Base-by-base conservation (phyloP, 35 echinoderm and acorn worm genomes). In the Amphiura filiformis region DNA sequence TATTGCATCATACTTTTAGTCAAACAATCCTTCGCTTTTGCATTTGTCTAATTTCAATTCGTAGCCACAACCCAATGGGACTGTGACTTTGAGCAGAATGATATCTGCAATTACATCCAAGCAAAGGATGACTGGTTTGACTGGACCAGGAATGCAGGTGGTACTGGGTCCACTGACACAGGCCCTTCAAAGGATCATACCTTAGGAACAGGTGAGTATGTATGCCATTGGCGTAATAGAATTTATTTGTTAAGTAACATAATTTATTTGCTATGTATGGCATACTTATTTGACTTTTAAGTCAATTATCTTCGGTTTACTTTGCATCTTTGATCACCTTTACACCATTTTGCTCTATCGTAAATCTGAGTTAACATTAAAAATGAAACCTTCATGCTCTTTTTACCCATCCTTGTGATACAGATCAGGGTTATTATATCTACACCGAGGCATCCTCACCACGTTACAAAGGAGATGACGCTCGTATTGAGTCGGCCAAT, bases 101-200 rank as follows among this genome's bases (percentile, higher is more conserved):
- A 38, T 38, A 40, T 82, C 52, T 90, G 88, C 32, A 35, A 5
- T 26, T 90, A 90, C 81, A 90, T 36, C 14, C 88, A 90, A 61
- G 88, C 80, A 23, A 49, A 32, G 32, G 88, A 84, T 34, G 92
- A 89, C 65, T 79, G 65, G 13, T 93, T 89, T 89, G 87, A 89
- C 39, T 93, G 92, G 92, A 86, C 78, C 4, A 77, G 92, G 36
- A 49, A 86, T 4, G 44, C 12, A 13, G 92, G 92, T 0, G 39
- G 57, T 0, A 93, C 92, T 11, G 28, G 57, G 17, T 89, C 87
- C 0, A 12, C 47, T 0, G 82, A 82, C 28, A 93, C 92, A 32
- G 92, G 92, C 35, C 92, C 92, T 1, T 41, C 70, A 20, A 18
- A 85, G 13, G 92, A 93, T 65, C 92, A 93, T 32, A 93, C 92